Evolutionary conservation across 2,888 invertebrate genomes (phyloP), one percentile per base, ranked within the genome.

Genomic region (Dyspetes luteomarginatus): DNA sequence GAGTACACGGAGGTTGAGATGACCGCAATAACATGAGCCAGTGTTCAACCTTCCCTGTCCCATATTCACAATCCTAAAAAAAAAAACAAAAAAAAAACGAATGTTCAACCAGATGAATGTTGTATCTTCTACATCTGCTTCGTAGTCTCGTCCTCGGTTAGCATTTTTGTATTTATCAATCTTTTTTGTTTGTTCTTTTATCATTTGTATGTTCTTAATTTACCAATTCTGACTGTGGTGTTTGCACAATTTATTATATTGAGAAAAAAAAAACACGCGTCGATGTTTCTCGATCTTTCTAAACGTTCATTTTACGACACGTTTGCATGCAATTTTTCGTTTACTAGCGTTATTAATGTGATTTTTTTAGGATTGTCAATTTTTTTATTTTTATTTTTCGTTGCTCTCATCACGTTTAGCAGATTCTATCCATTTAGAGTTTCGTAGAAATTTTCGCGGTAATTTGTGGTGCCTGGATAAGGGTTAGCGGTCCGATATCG

Each of bases 381-480:
- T 56, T 43, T 28, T 43, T 62, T 55, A 43, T 30, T 15, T 56
- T 30, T 62, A 48, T 67, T 12, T 19, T 19, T 50, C 19, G 17
- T 52, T 30, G 7, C n/a, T 9, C 9, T 64, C 36, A 58, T 79
- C 52, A 48, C 41, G 43, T 55, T 75, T 65, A 45, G 65, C 52
- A 26, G 56, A 36, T 65, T 45, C 50, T 60, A n/a, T n/a, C 36
- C 4, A 45, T 22, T 43, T 73, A 62, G 41, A 56, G 55, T n/a
- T 60, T 67, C 22, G 36, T 62, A 72, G 52, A 71, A 36, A 30
- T 67, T 80, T 15, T 43, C 24, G 56, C 30, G 56, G 69, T 62
- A 72, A 69, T 82, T 68, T 77, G 24, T 50, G 82, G 75, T 83
- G 84, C 84, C 85, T 88, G 86, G 87, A 87, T 88, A 88, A 88